These are phyloP conservation scores for Vombatus ursinus DNA, from an alignment of 2,113 vertebrate genomes.

Conservation along the genomic window DNA sequence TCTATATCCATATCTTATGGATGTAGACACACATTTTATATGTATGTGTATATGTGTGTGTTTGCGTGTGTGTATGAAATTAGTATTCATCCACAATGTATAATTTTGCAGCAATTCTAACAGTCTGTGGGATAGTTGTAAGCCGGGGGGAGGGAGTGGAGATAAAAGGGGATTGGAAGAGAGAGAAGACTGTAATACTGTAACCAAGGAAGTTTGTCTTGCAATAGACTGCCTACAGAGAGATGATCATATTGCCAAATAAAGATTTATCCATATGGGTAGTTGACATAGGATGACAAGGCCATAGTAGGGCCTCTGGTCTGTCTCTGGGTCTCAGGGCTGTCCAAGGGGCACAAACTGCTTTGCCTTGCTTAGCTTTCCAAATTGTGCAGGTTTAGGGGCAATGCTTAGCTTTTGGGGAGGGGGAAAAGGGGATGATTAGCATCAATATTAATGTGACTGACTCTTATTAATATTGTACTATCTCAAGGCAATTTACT, in stretches of 20 bases:
- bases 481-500: conserved; percentile 27
- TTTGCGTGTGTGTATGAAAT: no score
- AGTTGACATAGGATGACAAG: not conserved
- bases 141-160: no score
- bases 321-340: not conserved
- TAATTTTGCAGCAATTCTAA: not conserved
- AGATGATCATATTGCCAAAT: not conserved
- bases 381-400: not conserved
- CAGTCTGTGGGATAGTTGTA: not conserved
- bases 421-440: not conserved
- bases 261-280: not conserved
- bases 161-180: not conserved
- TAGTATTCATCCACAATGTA: no score
- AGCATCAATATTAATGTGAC: conserved; percentile 34
- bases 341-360: not conserved
- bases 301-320: not conserved
- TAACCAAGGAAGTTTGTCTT: not conserved
- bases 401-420: not conserved
- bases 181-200: not conserved
- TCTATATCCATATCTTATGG: no score
- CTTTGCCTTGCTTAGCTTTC: not conserved
- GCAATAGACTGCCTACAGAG: not conserved
- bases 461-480: conserved; percentile 44
- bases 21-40: no score
- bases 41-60: no score